phyloP scores from a whole-genome alignment of 1,140 invertebrate genomes.

The Leptinotarsa texana region DNA sequence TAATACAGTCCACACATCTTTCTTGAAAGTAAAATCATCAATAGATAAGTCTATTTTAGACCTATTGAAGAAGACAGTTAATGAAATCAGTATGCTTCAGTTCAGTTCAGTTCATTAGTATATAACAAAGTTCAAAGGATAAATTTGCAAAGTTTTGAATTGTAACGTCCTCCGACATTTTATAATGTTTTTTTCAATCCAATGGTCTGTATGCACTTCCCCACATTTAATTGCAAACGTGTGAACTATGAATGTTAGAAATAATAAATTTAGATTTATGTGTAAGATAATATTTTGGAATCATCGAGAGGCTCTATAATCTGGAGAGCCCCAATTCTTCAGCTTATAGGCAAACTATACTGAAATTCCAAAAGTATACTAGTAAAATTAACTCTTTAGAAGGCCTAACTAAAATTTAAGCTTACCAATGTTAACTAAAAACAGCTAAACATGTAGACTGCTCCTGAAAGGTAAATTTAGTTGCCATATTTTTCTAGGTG shows the following conservation, averaged over 20 bases:
- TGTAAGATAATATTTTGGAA: not conserved
- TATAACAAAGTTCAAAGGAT: no score
- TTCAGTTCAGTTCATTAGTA: no score
- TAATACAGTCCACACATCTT: no score
- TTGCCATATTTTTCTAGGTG: conserved; percentile 30
- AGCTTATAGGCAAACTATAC: conserved; percentile 2
- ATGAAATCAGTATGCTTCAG: no score
- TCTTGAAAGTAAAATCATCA: no score
- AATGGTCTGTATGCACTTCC: not conserved
- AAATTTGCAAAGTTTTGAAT: no score
- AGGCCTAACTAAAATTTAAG: conserved; percentile 47
- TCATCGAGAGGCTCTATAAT: not conserved
- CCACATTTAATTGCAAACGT: not conserved
- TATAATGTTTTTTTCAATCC: not conserved
- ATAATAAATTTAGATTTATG: conserved; percentile 1
- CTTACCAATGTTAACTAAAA: conserved; percentile 31
- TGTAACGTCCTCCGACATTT: no score
- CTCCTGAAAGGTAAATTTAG: conserved; percentile 25
- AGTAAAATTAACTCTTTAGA: conserved; percentile 39
- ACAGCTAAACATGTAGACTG: conserved; percentile 36
- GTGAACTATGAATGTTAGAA: not conserved
- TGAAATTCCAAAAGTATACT: conserved; percentile 2
- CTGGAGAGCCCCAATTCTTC: not conserved
- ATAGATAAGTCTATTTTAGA: no score
- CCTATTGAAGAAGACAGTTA: no score